Base-by-base conservation (phyloP, 1,140 invertebrate genomes). In the Panagrolaimus sp. region DNA sequence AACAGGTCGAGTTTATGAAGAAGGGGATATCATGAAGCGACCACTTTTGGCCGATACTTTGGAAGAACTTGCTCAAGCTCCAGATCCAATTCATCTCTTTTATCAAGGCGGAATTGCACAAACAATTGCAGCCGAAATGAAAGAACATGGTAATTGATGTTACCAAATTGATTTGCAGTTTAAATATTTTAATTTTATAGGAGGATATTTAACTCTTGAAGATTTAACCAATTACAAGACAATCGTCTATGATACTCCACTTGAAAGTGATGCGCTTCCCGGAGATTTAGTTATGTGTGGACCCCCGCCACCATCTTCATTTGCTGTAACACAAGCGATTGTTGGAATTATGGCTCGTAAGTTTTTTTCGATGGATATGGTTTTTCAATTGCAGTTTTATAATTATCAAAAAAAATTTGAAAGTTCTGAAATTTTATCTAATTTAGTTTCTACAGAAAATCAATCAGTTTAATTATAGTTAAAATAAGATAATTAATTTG, bases 161-260 rank as follows among this genome's bases (percentile, higher is more conserved):
- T 17, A 28, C 12, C 12, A 14, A 21, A 28, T 17, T 1, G 12
- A 45, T 67, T 3, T 44, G 14, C 15, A 21, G 46, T 43, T 7
- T n/a, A 9, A 70, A 32, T 4, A 12, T 43, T 44, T 24, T 72
- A 55, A 43, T 6, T 63, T 69, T 71, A 68, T 58, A 84, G 85
- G 81, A 5, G 80, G 81, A 12, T 72, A 67, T 44, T 72, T 82
- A 1, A 80, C 75, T 24, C 65, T 72, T 15, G 72, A 78, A 15
- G 80, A 82, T 71, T 70, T 82, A 15, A 69, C 68, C 0, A 71
- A 71, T 32, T 82, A 81, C 38, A 69, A 87, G 77, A 90, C 76
- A 1, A 65, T 65, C 4, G 65, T 79, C 38, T 63, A 73, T 89
- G 87, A 84, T 86, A 64, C 85, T 88, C 77, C 77, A 26, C 46